Evolutionary conservation across 2,113 vertebrate species (phyloP).

Genomic region (Phrynosoma blainvillii): DNA sequence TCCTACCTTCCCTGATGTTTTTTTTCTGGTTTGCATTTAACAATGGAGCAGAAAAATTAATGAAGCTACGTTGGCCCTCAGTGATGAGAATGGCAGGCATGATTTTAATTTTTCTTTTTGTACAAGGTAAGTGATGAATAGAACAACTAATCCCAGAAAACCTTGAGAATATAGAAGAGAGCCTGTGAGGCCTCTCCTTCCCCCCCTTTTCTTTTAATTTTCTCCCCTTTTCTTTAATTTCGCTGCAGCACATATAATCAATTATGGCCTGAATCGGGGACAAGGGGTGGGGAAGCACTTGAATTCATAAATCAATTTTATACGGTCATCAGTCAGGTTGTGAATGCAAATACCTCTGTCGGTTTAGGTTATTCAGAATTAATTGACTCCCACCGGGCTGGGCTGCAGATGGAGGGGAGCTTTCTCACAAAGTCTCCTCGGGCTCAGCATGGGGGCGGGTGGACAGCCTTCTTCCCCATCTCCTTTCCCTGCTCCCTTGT

Average conservation of each 20-base stretch:
- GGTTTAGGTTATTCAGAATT: slow-evolving; percentile 86
- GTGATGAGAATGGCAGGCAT: slow-evolving; percentile 68
- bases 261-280: slow-evolving; percentile 90
- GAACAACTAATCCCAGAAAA: slow-evolving; percentile 75
- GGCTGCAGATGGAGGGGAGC: slow-evolving; percentile 77
- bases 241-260: slow-evolving; percentile 95
- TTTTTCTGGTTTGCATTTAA: neutral
- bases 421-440: slow-evolving; percentile 80
- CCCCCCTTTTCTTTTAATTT: slow-evolving; percentile 72
- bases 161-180: slow-evolving; percentile 71
- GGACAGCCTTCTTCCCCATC: slow-evolving; percentile 59
- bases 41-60: slow-evolving; percentile 28
- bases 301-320: slow-evolving; percentile 99
- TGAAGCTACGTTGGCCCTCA: slow-evolving; percentile 26
- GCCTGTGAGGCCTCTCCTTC: slow-evolving; percentile 72
- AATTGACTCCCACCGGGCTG: slow-evolving; percentile 84
- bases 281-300: slow-evolving; percentile 87
- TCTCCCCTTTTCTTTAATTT: slow-evolving; percentile 85
- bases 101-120: slow-evolving; percentile 64
- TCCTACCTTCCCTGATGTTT: slow-evolving; percentile 12
- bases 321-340: slow-evolving; percentile 98
- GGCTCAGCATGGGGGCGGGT: slow-evolving; percentile 76
- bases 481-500: slow-evolving; percentile 64
- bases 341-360: slow-evolving; percentile 92
- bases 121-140: slow-evolving; percentile 77